Evolutionary conservation across 2,888 invertebrate species (phyloP).

Genomic region (Ochropleura leucogaster): DNA sequence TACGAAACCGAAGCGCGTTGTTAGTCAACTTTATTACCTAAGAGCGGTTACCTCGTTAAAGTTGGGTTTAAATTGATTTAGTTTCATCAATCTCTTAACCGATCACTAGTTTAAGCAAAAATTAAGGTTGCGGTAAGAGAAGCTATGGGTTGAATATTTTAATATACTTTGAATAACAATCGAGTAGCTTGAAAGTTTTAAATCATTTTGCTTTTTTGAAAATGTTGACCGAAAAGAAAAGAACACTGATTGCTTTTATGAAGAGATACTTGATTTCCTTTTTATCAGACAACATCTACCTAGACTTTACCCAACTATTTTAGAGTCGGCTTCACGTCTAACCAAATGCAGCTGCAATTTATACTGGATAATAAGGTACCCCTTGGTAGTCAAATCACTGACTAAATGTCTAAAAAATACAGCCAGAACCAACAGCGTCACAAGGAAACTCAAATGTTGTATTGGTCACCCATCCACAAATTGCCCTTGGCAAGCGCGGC

Average conservation of each 20-base stretch:
- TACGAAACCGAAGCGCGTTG: conserved; percentile 1
- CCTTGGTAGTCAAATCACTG: too few relatives aligned
- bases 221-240: neutral
- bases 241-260: neutral
- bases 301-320: too few relatives aligned
- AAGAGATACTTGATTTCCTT: neutral
- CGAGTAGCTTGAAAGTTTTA: neutral
- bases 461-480: too few relatives aligned
- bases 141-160: neutral
- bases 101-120: conserved; percentile 45
- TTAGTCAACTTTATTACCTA: conserved; percentile 46
- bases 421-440: too few relatives aligned
- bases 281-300: neutral
- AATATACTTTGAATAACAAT: neutral
- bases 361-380: too few relatives aligned
- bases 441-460: too few relatives aligned
- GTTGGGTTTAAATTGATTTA: conserved; percentile 66
- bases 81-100: conserved; percentile 46
- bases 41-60: conserved; percentile 70
- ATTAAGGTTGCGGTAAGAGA: conserved; percentile 15
- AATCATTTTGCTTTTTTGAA: neutral
- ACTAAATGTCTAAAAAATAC: too few relatives aligned
- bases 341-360: too few relatives aligned
- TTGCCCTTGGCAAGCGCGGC: too few relatives aligned
- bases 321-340: too few relatives aligned